phyloP scores from a whole-genome alignment of 2,113 vertebrate species.

The Salvator merianae region DNA sequence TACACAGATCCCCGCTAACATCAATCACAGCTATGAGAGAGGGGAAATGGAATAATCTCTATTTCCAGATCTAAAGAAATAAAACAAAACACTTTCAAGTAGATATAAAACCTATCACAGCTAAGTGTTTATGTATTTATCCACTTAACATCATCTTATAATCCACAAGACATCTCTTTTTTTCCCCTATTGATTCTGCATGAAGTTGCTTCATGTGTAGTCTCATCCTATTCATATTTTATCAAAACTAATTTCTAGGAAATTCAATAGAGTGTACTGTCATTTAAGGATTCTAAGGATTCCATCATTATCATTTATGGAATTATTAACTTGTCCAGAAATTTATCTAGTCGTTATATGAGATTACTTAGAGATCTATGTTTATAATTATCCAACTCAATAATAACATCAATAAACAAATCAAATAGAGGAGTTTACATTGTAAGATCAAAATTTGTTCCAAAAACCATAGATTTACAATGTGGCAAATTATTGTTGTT shows the following conservation, averaged over 20 bases:
- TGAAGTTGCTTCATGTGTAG: not conserved
- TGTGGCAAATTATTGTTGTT: too few species aligned
- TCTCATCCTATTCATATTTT: not conserved
- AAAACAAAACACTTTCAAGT: constrained; percentile 4
- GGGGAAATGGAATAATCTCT: constrained; percentile 12
- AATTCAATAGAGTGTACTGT: not conserved
- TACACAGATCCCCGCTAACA: constrained; percentile 10
- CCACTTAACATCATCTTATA: constrained; percentile 9
- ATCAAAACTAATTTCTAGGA: not conserved
- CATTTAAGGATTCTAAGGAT: not conserved
- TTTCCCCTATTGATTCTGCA: not conserved
- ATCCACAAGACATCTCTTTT: not conserved
- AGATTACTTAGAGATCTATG: too few species aligned
- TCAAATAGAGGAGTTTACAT: too few species aligned
- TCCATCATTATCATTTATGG: too few species aligned
- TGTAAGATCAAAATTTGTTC: too few species aligned
- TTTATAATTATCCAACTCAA: too few species aligned
- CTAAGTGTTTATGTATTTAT: constrained; percentile 10
- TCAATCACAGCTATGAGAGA: constrained; percentile 5
- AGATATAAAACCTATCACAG: not conserved
- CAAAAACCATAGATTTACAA: too few species aligned
- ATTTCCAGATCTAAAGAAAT: constrained; percentile 4
- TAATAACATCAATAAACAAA: too few species aligned
- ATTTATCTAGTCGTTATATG: too few species aligned
- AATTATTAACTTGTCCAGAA: too few species aligned